A percentile compares a stretch with the other conserved stretches of the same genome.
These are phyloP conservation scores for Gallinago undulata DNA, from an alignment of 2,113 vertebrate species.

Conservation along the genomic window DNA sequence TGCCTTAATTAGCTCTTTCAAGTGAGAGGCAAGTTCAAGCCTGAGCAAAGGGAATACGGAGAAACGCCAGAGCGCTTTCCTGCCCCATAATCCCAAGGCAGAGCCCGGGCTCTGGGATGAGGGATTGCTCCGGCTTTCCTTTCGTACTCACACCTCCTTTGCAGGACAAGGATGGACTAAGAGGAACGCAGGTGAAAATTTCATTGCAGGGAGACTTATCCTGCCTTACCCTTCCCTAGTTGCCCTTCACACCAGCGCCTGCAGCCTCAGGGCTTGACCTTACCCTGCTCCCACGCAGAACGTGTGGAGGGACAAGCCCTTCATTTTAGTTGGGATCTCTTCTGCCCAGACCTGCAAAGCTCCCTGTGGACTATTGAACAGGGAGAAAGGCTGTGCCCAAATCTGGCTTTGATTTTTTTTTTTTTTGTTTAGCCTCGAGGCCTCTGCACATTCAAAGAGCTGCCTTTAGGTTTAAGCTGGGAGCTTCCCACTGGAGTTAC, in stretches of 20 bases:
- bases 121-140: background rate
- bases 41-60: conserved; percentile 47
- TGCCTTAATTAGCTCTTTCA: conserved; percentile 75
- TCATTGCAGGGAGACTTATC: background rate
- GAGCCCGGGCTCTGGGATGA: background rate
- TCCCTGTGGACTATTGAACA: background rate
- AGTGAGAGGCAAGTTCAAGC: conserved; percentile 60
- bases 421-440: conserved; percentile 9
- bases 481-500: conserved; percentile 40
- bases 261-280: background rate
- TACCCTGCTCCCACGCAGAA: background rate
- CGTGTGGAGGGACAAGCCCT: background rate
- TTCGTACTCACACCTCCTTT: background rate
- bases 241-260: background rate
- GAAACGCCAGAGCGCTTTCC: background rate
- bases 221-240: background rate
- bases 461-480: conserved; percentile 42
- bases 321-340: background rate
- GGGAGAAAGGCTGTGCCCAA: background rate
- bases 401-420: background rate
- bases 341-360: background rate
- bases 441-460: conserved; percentile 25
- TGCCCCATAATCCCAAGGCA: conserved; percentile 7
- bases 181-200: background rate
- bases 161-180: background rate